Evolutionary conservation across 2,797 vertebrate genomes (phyloP).

Genomic region (Helicolenus hilgendorfi): DNA sequence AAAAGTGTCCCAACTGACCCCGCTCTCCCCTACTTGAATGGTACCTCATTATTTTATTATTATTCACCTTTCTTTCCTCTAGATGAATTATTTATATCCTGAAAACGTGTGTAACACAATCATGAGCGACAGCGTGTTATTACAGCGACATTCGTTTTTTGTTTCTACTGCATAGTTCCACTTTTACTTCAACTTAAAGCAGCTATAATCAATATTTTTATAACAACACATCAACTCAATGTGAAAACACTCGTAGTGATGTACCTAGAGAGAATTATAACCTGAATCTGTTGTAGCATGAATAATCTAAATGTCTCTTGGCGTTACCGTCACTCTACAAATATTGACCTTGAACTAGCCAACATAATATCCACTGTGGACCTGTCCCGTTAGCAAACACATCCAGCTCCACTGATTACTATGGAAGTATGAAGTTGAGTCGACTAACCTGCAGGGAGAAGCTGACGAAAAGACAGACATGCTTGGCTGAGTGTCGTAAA

Average conservation of each 20-base stretch:
- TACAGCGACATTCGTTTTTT: neutral
- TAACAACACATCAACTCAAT: no score
- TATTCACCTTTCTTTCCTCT: no score
- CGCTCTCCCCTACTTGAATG: no score
- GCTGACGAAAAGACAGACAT: constrained; percentile 7
- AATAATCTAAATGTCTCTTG: neutral
- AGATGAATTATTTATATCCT: neutral
- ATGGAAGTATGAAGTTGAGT: neutral
- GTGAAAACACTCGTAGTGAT: neutral
- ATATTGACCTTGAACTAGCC: neutral
- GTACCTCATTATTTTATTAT: neutral
- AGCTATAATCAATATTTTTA: neutral
- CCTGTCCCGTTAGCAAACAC: neutral
- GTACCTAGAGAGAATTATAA: neutral
- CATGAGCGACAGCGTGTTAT: neutral
- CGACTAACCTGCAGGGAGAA: constrained; percentile 9
- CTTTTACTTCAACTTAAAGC: neutral
- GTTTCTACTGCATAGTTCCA: neutral
- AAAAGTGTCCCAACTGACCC: no score
- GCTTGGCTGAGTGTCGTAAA: constrained; percentile 15
- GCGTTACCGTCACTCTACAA: neutral
- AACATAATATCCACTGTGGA: neutral
- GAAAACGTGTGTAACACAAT: neutral
- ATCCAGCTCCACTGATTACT: neutral
- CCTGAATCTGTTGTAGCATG: neutral